Evolutionary conservation across 2,797 vertebrate species (phyloP), one percentile per base, ranked within the genome.

Genomic region (Ctenopoma multispine): DNA sequence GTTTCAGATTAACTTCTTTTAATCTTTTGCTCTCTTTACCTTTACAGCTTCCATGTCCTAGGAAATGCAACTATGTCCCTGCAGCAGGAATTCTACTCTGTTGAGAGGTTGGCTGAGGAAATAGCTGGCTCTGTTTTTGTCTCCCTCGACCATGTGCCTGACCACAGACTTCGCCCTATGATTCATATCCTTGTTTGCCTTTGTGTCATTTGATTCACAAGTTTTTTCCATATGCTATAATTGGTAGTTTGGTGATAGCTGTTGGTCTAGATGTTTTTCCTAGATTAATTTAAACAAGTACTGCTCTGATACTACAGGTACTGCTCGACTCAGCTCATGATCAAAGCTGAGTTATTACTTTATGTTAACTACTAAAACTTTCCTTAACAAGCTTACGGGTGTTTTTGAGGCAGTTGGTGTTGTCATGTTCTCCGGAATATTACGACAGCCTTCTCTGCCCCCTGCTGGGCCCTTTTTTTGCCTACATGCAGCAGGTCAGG

Each of bases 21-120:
- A 23, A 20, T 47, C 23, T 43, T 50, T 50, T 49, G n/a, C 47
- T 41, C 9, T 29, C 43, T 44, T 36, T 50, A 41, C 46, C 44
- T 61, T 34, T 87, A 3, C 80, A 99, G 98, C 86, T 97, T 96
- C 82, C 95, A 97, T n/a, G 90, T 97, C 76, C 87, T 99, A 23
- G 97, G 97, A 43, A 96, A 95, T 55, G 94, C 94, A 18, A 96
- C 96, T 27, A 89, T 90, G n/a, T 95, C 95, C 69, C 93, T 99
- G 89, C 95, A 95, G 75, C 96, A 96, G 89, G 97, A 99, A 36
- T 99, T 98, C 89, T 99, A 96, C 88, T 96, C 93, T 0, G 94
- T 97, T 11, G 95, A 97, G 18, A 94, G 94, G 43, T 80, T 99
- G 4, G 94, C 95, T 15, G 89, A 93, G 63, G 94, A 96, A 83